These are phyloP conservation scores for Cyanocitta stelleri DNA, from an alignment of 2,113 vertebrate species.

Conservation along the genomic window DNA sequence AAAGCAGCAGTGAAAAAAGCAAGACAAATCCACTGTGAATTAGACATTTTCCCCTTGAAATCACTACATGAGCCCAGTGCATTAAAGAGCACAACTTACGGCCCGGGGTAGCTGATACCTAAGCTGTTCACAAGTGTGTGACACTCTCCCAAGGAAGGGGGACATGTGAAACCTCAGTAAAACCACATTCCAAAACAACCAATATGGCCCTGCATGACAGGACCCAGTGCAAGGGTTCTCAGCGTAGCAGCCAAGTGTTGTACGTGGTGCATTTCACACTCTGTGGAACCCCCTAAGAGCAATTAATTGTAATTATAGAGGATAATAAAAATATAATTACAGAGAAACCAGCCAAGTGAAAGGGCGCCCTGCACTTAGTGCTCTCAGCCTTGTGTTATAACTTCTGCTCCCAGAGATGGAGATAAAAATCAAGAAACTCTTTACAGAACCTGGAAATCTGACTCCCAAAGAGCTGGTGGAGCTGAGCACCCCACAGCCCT, in stretches of 20 bases:
- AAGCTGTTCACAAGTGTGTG: neutral
- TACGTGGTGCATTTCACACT: neutral
- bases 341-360: neutral
- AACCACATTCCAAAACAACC: neutral
- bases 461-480: neutral
- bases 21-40: neutral
- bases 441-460: neutral
- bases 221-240: neutral
- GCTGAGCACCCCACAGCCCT: neutral
- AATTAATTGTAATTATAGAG: neutral
- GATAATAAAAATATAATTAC: neutral
- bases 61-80: neutral
- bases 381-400: neutral
- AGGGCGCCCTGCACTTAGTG: neutral
- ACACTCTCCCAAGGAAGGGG: neutral
- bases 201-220: fast-evolving
- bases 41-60: neutral
- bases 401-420: neutral
- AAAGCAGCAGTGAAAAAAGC: neutral
- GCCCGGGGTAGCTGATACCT: fast-evolving
- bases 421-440: neutral
- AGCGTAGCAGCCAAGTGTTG: fast-evolving
- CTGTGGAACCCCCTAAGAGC: neutral
- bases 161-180: neutral
- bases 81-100: neutral